These are phyloP conservation scores for Stenoptilia bipunctidactyla DNA, from an alignment of 2,888 invertebrate species.

Conservation along the genomic window DNA sequence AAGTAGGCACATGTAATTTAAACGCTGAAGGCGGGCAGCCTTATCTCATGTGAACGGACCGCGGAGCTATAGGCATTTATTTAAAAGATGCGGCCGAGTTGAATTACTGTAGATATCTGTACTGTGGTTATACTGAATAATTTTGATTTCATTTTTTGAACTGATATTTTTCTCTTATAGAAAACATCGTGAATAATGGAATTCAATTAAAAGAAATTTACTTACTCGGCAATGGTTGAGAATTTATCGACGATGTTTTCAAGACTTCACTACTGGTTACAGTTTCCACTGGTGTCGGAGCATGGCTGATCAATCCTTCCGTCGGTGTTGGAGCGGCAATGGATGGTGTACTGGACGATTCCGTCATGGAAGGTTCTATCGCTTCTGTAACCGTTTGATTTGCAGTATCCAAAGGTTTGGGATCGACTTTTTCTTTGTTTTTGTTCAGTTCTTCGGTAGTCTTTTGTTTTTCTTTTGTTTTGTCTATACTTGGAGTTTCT, in stretches of 20 bases:
- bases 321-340: constrained; percentile 44
- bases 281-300: constrained; percentile 23
- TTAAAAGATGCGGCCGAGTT: too few species aligned
- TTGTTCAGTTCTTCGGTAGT: constrained; percentile 13
- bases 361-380: constrained; percentile 37
- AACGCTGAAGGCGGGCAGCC: too few species aligned
- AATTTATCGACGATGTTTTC: constrained; percentile 42
- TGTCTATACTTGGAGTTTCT: constrained; percentile 11
- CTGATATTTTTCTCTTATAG: too few species aligned
- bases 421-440: constrained; percentile 31
- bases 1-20: too few species aligned
- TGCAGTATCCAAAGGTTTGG: constrained; percentile 12
- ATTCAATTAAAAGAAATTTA: constrained; percentile 14
- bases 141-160: too few species aligned
- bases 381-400: constrained; percentile 36
- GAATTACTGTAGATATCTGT: too few species aligned
- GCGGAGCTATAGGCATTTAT: too few species aligned
- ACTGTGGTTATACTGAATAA: too few species aligned
- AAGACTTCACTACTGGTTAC: constrained; percentile 21
- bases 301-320: constrained; percentile 33
- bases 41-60: too few species aligned
- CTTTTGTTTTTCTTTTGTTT: constrained; percentile 21
- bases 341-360: constrained; percentile 19
- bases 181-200: too few species aligned
- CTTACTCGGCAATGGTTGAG: constrained; percentile 47